Conservation (phyloP, 2,888 invertebrate genomes). For the Stegophylla sp. region DNA sequence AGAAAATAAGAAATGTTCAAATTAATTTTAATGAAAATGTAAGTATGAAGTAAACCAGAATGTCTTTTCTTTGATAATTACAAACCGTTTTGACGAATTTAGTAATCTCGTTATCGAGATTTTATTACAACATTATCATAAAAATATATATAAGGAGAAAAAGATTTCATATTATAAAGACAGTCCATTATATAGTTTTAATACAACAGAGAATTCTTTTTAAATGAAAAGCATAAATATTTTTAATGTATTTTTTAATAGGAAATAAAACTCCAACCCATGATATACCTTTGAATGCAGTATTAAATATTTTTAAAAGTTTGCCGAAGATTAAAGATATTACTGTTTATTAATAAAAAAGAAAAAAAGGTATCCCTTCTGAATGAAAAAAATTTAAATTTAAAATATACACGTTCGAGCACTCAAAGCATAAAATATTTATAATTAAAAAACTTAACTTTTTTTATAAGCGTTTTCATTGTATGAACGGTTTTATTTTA, state of each 20-base stretch:
- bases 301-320: conserved; percentile 44
- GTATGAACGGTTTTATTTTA: not conserved
- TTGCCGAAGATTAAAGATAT: conserved; percentile 43
- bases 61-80: conserved; percentile 39
- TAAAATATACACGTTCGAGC: conserved; percentile 9
- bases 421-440: conserved; percentile 36
- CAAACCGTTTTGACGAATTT: not conserved
- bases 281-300: conserved; percentile 20
- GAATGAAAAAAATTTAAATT: conserved; percentile 13
- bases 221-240: conserved; percentile 52
- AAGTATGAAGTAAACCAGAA: conserved; percentile 15
- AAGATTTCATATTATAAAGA: conserved; percentile 37
- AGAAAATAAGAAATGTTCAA: conserved; percentile 1
- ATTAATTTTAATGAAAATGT: conserved; percentile 40
- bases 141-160: not conserved
- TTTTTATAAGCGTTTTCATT: conserved; percentile 17
- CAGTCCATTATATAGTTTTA: conserved; percentile 53
- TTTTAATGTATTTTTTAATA: conserved; percentile 54
- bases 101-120: conserved; percentile 34
- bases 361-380: conserved; percentile 25
- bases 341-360: conserved; percentile 32
- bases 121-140: conserved; percentile 20
- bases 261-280: conserved; percentile 37
- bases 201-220: conserved; percentile 38
- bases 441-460: conserved; percentile 51